Conservation (phyloP, 2,113 vertebrate genomes). For the Holacanthus passer region DNA sequence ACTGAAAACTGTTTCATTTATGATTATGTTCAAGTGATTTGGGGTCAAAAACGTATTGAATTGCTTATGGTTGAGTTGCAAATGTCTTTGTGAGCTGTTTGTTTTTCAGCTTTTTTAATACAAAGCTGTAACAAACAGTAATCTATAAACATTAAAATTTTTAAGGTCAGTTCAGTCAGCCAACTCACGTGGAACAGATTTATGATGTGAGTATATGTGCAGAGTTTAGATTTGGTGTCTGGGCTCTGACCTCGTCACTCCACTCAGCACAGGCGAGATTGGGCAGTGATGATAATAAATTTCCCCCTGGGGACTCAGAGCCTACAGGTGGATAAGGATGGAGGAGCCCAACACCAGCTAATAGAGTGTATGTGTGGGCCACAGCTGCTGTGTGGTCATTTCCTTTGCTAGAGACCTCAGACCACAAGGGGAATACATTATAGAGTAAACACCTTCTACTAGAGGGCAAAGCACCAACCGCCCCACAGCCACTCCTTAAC, state of each 20-base stretch:
- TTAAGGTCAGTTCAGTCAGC: slow-evolving; percentile 15
- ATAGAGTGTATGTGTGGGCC: slow-evolving; percentile 32
- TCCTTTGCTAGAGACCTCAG: slow-evolving; percentile 23
- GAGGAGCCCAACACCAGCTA: slow-evolving; percentile 26
- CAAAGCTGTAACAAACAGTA: background rate
- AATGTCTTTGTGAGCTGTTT: background rate
- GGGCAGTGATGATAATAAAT: slow-evolving; percentile 54
- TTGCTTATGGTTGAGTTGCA: background rate
- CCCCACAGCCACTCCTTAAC: slow-evolving; percentile 18
- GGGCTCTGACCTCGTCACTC: slow-evolving; percentile 55
- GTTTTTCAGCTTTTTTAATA: background rate
- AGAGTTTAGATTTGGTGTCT: slow-evolving; percentile 38
- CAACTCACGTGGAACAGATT: slow-evolving; percentile 25
- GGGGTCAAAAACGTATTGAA: background rate
- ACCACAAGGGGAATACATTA: slow-evolving; percentile 46
- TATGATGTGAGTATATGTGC: slow-evolving; percentile 5
- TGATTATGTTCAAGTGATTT: background rate
- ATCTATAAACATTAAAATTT: slow-evolving; percentile 16
- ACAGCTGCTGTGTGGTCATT: slow-evolving; percentile 55
- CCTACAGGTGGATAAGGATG: slow-evolving; percentile 54
- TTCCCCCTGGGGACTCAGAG: slow-evolving; percentile 32
- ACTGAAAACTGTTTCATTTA: background rate
- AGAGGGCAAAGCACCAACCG: slow-evolving; percentile 12
- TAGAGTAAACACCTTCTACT: slow-evolving; percentile 20
- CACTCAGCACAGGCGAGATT: slow-evolving; percentile 38